Percentiles rank a stretch among this genome's conserved stretches.
These are phyloP conservation scores for Pangasius macronema DNA, from an alignment of 2,797 vertebrate genomes.

Conservation along the genomic window DNA sequence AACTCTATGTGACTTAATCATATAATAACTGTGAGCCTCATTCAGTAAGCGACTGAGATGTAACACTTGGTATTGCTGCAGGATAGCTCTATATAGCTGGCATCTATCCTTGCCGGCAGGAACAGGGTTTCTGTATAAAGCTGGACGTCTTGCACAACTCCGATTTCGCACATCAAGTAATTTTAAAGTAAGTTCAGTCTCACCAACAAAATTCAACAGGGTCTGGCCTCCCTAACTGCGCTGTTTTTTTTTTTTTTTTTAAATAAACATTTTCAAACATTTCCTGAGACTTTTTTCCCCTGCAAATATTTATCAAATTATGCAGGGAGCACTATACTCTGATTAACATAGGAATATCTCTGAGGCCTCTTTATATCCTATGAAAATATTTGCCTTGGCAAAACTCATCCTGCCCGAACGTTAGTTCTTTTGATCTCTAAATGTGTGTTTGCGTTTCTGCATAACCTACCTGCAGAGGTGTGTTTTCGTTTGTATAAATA, in stretches of 20 bases:
- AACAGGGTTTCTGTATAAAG: constrained; percentile 54
- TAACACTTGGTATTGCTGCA: constrained; percentile 48
- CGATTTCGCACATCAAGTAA: constrained; percentile 37
- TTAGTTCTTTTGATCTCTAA: constrained; percentile 38
- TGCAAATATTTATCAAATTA: constrained; percentile 36
- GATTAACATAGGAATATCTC: constrained; percentile 35
- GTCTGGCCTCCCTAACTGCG: constrained; percentile 29
- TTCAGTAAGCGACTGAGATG: constrained; percentile 45
- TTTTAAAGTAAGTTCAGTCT: constrained; percentile 28
- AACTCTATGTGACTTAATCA: constrained; percentile 45
- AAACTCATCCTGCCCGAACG: constrained; percentile 6
- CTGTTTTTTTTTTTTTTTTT: not conserved
- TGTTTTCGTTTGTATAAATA: constrained; percentile 10
- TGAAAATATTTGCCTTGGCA: constrained; percentile 45
- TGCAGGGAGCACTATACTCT: constrained; percentile 34
- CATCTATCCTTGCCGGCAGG: constrained; percentile 50
- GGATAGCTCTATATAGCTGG: constrained; percentile 46
- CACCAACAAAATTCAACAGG: constrained; percentile 30
- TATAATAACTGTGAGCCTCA: constrained; percentile 50
- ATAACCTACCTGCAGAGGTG: constrained; percentile 21
- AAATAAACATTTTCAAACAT: constrained; percentile 16
- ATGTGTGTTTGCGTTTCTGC: constrained; percentile 25
- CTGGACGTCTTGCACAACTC: constrained; percentile 52
- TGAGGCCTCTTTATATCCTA: constrained; percentile 30
- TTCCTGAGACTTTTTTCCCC: constrained; percentile 27